Evolutionary conservation across 2,888 invertebrate genomes (phyloP).

Genomic region (Hylaea fasciaria): DNA sequence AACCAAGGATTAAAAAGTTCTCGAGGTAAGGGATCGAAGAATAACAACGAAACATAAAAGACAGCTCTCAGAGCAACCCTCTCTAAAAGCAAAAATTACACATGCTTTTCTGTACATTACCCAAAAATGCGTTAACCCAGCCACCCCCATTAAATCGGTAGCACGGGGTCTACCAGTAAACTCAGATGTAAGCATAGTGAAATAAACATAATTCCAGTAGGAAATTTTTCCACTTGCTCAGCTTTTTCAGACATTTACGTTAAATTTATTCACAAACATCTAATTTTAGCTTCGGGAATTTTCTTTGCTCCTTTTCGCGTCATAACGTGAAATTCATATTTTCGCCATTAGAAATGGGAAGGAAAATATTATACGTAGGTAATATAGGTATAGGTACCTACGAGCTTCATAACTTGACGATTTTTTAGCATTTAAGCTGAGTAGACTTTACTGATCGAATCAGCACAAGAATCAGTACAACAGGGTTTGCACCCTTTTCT

Average conservation of each 20-base stretch:
- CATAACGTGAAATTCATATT: conserved; percentile 20
- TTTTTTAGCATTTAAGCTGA: not conserved
- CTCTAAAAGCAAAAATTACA: conserved; percentile 24
- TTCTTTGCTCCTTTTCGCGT: conserved; percentile 27
- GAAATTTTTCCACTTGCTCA: conserved; percentile 34
- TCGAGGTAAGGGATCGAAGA: not conserved
- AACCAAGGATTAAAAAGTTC: too few species aligned
- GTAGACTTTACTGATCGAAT: too few species aligned
- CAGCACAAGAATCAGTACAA: too few species aligned
- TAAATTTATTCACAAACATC: conserved; percentile 42
- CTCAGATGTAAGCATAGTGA: conserved; percentile 36
- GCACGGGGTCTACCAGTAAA: conserved; percentile 35
- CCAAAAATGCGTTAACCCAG: conserved; percentile 13
- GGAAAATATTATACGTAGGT: not conserved
- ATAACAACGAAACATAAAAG: not conserved
- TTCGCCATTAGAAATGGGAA: conserved; percentile 11
- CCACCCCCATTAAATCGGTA: conserved; percentile 37
- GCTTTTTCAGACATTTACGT: conserved; percentile 35
- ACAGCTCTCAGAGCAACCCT: conserved; percentile 11
- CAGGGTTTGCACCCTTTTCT: too few species aligned
- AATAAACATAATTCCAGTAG: conserved; percentile 40
- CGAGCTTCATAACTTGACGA: not conserved
- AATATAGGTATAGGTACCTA: too few species aligned
- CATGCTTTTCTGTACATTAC: conserved; percentile 24
- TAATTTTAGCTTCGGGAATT: conserved; percentile 33